Evolutionary conservation across 2,113 vertebrate genomes (phyloP), one percentile per base, ranked within the genome.

Genomic region (Entelurus aequoreus): DNA sequence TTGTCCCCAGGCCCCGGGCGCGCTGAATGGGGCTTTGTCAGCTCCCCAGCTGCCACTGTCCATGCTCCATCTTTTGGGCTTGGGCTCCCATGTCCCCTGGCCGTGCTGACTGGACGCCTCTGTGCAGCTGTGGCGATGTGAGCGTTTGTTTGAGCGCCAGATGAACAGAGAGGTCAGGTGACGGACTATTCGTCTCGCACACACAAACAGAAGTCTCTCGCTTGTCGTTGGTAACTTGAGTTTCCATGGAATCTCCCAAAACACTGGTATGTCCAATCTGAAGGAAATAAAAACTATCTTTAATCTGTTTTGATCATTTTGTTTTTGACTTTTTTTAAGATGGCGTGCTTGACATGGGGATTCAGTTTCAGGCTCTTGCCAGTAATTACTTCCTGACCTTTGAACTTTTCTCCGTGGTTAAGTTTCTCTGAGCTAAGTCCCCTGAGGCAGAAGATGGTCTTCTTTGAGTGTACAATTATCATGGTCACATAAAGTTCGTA

Each of bases 1-100:
- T 91, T 90, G 88, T 91, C 87, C 86, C 83, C 78, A 68, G 86
- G 75, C 83, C 28, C 86, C 72, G 63, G 85, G 79, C 75, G 74
- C 79, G 81, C 80, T 91, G 87, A 91, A 91, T 90, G 86, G 90
- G 88, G 82, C 90, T 89, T 90, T 91, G 90, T 91, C 86, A 88
- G 83, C 71, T 78, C 82, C 86, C 83, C 90, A 91, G 90, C 89
- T 91, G 90, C 89, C 84, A 88, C 81, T 88, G 87, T 87, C 84
- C 86, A 67, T 71, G 80, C 88, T 84, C 80, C 87, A 83, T 87
- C 86, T 80, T 46, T 81, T 84, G 84, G 87, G 85, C 83, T 88
- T 81, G 86, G 86, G 84, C 87, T 87, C 87, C 78, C 84, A 81
- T 87, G 86, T 87, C 81, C 86, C 80, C 86, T 86, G 85, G 86